Evolutionary conservation across 2,113 vertebrate genomes (phyloP), one percentile per base, ranked within the genome.

Genomic region (Anhinga rufa): DNA sequence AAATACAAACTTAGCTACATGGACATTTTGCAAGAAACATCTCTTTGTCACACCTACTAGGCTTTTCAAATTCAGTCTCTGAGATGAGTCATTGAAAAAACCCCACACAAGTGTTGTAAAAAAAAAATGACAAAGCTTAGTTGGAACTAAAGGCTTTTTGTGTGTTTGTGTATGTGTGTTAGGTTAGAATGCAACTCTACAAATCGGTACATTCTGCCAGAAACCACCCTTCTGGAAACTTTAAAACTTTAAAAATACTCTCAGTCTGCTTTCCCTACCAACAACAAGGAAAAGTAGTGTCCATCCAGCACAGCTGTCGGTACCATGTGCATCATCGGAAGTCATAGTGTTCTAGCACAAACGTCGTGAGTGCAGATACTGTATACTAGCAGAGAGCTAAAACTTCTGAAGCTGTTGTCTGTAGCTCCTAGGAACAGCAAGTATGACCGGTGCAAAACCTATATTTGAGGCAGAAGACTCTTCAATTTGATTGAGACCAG

Each of bases 341-440:
- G 84, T 96, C 93, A 88, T 94, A 96, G 87, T 94, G 95, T 95
- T 94, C 92, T 95, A 95, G 95, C 95, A 97, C 94, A 97, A 96
- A 96, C 22, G 21, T 86, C 5, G 72, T 92, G 94, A 96, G 95
- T 97, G 95, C 93, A 92, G 92, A 86, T 94, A 96, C 93, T 86
- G 91, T 80, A 82, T 54, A 69, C 68, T 91, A 92, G 93, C 92
- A 95, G 91, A 95, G 92, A 92, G 93, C 97, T 96, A 94, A 93
- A 88, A 80, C 93, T 93, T 93, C 75, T 12, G 88, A 84, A 92
- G 95, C 96, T 96, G 80, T 89, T 96, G 92, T 91, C 86, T 92
- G 95, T 90, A 93, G 95, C 95, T 98, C 96, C 96, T 96, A 97
- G 96, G 94, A 97, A 97, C 71, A 97, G 97, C 97, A 94, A 80